Evolutionary conservation across 2,113 vertebrate species (phyloP).

Genomic region (Corythornis vintsioides): DNA sequence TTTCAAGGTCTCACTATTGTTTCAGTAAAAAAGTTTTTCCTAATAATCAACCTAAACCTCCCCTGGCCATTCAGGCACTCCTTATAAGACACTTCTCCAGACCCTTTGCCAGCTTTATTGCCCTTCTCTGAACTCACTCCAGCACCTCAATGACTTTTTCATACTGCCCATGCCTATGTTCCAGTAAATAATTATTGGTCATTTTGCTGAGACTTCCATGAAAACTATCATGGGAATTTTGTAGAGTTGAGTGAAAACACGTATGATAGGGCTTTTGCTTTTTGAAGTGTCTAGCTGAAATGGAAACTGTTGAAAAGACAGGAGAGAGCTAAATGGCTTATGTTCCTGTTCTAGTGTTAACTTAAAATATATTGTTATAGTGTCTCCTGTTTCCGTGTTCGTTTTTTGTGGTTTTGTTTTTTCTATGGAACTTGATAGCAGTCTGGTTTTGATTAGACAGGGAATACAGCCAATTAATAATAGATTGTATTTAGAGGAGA

Average conservation of each 20-base stretch:
- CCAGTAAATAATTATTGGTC: neutral
- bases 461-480: slow-evolving; percentile 56
- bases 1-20: too few relatives aligned
- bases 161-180: neutral
- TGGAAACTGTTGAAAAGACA: neutral
- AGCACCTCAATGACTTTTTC: too few relatives aligned
- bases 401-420: neutral
- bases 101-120: too few relatives aligned
- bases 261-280: neutral
- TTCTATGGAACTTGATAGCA: slow-evolving; percentile 33
- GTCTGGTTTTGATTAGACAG: slow-evolving; percentile 61
- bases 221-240: neutral
- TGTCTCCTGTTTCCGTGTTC: slow-evolving; percentile 10
- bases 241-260: neutral
- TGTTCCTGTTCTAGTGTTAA: slow-evolving; percentile 19
- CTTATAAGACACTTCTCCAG: too few relatives aligned
- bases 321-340: slow-evolving; percentile 25
- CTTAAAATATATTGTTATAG: slow-evolving; percentile 43
- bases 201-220: neutral
- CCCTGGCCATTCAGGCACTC: too few relatives aligned
- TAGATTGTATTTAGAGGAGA: slow-evolving; percentile 51
- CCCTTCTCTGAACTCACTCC: too few relatives aligned
- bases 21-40: too few relatives aligned
- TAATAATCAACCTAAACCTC: neutral
- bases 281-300: slow-evolving; percentile 17